Evolutionary conservation across 2,113 vertebrate genomes (phyloP).

Genomic region (Progne subis): DNA sequence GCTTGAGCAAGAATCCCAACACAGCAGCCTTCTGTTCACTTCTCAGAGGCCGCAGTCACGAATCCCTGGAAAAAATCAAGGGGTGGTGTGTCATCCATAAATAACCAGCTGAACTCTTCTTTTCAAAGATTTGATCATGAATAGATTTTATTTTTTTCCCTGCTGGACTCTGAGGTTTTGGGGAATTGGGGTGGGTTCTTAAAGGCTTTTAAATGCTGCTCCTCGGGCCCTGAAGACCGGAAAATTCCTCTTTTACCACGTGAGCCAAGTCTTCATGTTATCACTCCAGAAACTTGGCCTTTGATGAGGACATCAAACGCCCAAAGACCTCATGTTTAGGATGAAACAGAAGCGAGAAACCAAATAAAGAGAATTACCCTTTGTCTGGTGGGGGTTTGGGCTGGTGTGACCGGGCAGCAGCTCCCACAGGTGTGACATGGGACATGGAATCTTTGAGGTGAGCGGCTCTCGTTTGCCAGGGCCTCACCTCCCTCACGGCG

Average conservation of each 20-base stretch:
- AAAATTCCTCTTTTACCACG: background rate
- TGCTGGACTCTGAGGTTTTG: background rate
- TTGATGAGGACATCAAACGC: background rate
- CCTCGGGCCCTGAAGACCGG: background rate
- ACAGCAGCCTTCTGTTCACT: slow-evolving; percentile 14
- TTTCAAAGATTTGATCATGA: background rate
- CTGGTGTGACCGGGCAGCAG: background rate
- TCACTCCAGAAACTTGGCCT: background rate
- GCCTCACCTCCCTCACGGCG: background rate
- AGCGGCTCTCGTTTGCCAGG: background rate
- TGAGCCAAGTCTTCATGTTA: background rate
- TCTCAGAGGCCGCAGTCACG: background rate
- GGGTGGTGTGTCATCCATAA: background rate
- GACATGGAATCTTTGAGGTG: rapidly evolving
- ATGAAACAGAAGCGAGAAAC: background rate
- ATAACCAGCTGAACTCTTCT: background rate
- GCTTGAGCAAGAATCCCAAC: background rate
- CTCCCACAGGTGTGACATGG: background rate
- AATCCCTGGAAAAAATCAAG: background rate
- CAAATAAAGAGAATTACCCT: rapidly evolving
- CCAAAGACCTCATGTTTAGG: background rate
- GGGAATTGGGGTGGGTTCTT: background rate
- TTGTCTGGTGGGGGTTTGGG: background rate
- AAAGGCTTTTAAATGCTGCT: background rate
- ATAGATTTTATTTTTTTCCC: background rate